These are phyloP conservation scores for Neocrepidodera transversa DNA, from an alignment of 2,888 invertebrate genomes.

Conservation along the genomic window DNA sequence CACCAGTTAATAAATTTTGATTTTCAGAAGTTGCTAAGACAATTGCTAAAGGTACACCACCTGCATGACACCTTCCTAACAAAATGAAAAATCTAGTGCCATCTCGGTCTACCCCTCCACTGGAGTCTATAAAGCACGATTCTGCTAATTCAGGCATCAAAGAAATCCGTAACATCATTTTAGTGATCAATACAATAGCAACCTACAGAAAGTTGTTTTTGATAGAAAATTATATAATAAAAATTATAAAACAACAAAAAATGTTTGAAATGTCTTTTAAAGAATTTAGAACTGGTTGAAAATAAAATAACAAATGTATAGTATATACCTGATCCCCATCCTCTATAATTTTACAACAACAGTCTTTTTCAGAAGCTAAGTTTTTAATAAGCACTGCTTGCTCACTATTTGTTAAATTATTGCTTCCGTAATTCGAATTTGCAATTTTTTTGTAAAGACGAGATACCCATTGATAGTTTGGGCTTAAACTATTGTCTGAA, in stretches of 20 bases:
- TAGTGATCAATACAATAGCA: neutral
- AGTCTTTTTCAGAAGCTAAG: neutral
- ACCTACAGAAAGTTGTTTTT: neutral
- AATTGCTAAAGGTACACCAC: too few relatives aligned
- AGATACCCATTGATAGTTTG: constrained; percentile 1
- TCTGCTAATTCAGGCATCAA: neutral
- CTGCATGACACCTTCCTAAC: neutral
- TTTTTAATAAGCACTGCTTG: neutral
- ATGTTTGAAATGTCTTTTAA: neutral
- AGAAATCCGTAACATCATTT: neutral
- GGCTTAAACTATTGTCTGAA: neutral
- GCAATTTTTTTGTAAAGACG: neutral
- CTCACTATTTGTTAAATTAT: neutral
- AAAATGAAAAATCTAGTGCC: neutral
- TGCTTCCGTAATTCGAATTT: neutral
- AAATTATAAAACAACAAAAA: neutral
- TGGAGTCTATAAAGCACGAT: neutral
- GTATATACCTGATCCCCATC: neutral
- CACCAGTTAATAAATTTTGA: too few relatives aligned
- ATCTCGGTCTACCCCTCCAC: neutral
- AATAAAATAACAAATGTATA: neutral
- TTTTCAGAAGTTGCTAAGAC: too few relatives aligned
- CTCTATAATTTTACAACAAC: neutral
- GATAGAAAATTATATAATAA: neutral
- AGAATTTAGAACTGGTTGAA: neutral